Conservation (phyloP, 2,797 vertebrate genomes). For the Sarcoramphus papa region DNA sequence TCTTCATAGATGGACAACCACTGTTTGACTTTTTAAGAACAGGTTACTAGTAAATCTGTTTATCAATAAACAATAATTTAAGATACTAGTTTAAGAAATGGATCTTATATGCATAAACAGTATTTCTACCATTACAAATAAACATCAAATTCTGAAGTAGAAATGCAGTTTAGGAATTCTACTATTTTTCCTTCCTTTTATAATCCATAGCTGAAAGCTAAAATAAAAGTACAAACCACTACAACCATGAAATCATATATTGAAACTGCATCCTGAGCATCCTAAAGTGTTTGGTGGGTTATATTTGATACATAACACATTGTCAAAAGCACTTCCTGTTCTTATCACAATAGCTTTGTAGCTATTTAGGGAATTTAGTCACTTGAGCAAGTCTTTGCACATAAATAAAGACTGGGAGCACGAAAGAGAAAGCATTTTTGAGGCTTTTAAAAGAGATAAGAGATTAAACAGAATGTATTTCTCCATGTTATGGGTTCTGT, state of each 20-base stretch:
- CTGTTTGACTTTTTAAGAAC: not conserved
- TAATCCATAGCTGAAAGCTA: not conserved
- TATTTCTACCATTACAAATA: not conserved
- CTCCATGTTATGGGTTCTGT: not conserved
- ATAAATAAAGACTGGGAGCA: not conserved
- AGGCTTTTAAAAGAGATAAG: slow-evolving; percentile 32
- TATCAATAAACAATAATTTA: not conserved
- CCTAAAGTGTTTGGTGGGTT: not conserved
- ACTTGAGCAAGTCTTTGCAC: not conserved
- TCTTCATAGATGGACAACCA: not conserved
- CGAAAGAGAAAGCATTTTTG: slow-evolving; percentile 4
- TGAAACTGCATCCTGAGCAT: not conserved
- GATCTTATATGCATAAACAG: not conserved
- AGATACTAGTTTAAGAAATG: not conserved
- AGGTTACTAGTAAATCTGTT: not conserved
- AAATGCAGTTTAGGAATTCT: not conserved
- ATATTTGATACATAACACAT: not conserved
- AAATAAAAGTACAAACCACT: not conserved
- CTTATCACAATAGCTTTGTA: slow-evolving; percentile 38
- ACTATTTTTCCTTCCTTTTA: not conserved
- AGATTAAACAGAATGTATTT: not conserved
- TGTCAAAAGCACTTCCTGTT: slow-evolving; percentile 18
- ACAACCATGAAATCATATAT: not conserved
- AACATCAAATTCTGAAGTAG: not conserved
- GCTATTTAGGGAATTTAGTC: slow-evolving; percentile 48